Base-by-base conservation (phyloP, 2,797 vertebrate species). In the Prunella strophiata region DNA sequence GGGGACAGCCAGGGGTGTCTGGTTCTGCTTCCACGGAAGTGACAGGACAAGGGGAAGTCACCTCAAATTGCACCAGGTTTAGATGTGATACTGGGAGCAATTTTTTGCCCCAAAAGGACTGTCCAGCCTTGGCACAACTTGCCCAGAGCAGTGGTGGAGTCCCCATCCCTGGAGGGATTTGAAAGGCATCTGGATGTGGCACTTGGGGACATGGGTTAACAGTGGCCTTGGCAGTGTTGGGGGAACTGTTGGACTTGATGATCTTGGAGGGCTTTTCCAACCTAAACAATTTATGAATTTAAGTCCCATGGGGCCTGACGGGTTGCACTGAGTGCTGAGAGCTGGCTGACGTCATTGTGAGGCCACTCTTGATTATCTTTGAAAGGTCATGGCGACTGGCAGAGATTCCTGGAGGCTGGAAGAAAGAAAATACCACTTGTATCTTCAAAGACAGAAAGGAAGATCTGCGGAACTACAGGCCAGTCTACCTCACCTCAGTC, bases 1-100 rank as follows among this genome's bases (percentile, higher is more conserved):
- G 3, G 14, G 11, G 1, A 5, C 4, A 40, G 11, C 55, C 11
- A 3, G 40, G 20, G 3, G 8, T 6, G 1, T 42, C 2, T 0
- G 54, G 11, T 19, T 82, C 34, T 55, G 55, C 34, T 55, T 2
- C 18, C 36, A n/a, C 0, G 0, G 26, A 48, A 27, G 50, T 7
- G 42, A 68, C 55, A 50, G 36, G 36, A 89, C 23, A 38, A 55
- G 32, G n/a, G 43, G 50, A 68, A 82, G 62, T n/a, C 8, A 32
- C 20, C 43, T n/a, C 36, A 57, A 21, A n/a, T 50, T 70, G 32
- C 9, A 43, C 30, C 23, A n/a, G 36, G 50, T 42, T 70, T 76
- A 57, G 57, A 12, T 57, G 32, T 29, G 63, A 50, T 38, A 55
- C 16, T 82, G 57, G 32, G 50, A 70, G 51, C 13, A 43, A 15